Conservation (phyloP, 2,888 invertebrate species). For the Poecilus cupreus region DNA sequence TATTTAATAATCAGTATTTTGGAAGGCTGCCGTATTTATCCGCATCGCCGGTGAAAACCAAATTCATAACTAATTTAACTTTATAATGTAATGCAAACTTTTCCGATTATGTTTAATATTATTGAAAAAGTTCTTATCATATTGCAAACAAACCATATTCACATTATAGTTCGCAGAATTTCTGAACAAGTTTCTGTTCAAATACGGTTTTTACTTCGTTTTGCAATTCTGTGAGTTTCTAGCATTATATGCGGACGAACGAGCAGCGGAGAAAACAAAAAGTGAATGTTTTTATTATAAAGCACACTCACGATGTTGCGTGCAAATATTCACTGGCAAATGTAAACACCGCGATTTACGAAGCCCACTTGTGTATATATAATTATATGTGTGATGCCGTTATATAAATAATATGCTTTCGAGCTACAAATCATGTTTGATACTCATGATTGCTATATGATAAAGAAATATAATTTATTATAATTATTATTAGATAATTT, state of each 20-base stretch:
- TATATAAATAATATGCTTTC: constrained; percentile 24
- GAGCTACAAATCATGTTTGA: not conserved
- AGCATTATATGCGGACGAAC: not conserved
- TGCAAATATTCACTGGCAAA: constrained; percentile 23
- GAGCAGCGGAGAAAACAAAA: constrained; percentile 11
- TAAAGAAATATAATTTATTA: constrained; percentile 8
- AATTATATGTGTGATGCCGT: constrained; percentile 16
- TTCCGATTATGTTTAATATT: not conserved
- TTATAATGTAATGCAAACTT: not conserved
- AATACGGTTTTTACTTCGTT: not conserved
- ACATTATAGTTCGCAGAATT: not conserved
- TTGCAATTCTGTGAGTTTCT: constrained; percentile 1
- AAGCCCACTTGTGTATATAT: constrained; percentile 2
- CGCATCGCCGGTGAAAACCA: not conserved
- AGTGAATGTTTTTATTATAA: constrained; percentile 20
- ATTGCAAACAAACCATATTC: not conserved
- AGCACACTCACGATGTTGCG: constrained; percentile 32
- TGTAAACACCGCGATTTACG: constrained; percentile 19
- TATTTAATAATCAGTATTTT: too few relatives aligned
- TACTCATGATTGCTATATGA: not conserved
- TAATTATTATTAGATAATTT: constrained; percentile 31
- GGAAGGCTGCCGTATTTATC: too few relatives aligned
- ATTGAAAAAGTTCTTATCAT: constrained; percentile 14
- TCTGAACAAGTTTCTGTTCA: not conserved
- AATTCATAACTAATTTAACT: not conserved